Conservation (phyloP, 1,140 invertebrate genomes). For the Monochamus saltuarius region DNA sequence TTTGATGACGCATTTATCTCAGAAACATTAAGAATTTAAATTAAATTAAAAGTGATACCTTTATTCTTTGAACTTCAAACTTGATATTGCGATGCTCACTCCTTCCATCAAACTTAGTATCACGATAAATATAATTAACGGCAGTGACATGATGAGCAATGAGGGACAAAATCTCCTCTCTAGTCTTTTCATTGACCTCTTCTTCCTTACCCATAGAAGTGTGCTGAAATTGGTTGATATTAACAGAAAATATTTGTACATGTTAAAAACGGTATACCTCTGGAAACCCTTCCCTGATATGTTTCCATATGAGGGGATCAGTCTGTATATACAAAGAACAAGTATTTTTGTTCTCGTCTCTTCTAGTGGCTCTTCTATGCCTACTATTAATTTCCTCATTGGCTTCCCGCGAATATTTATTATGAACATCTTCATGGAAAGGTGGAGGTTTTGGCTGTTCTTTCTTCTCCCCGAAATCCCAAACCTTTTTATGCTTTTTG, state of each 20-base stretch:
- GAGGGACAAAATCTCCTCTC: conserved; percentile 95
- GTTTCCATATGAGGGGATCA: conserved; percentile 95
- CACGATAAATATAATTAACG: conserved; percentile 96
- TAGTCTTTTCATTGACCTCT: conserved; percentile 78
- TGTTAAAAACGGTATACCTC: conserved; percentile 56
- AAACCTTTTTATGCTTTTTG: conserved; percentile 19
- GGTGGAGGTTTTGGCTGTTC: conserved; percentile 31
- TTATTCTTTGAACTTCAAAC: conserved; percentile 97
- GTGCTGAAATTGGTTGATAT: conserved; percentile 54
- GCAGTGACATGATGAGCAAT: conserved; percentile 98
- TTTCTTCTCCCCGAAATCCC: background rate
- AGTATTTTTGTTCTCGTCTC: conserved; percentile 74
- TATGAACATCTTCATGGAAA: conserved; percentile 49
- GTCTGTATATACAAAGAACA: conserved; percentile 97
- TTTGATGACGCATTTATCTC: too few relatives aligned
- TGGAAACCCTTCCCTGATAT: conserved; percentile 74
- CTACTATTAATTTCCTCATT: conserved; percentile 59
- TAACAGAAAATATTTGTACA: too few relatives aligned
- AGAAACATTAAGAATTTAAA: too few relatives aligned
- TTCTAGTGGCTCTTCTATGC: conserved; percentile 40
- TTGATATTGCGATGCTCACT: conserved; percentile 89
- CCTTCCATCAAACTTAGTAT: conserved; percentile 89
- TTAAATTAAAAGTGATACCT: too few relatives aligned
- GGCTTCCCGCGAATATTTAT: conserved; percentile 68
- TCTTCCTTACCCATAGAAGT: conserved; percentile 60